phyloP scores from a whole-genome alignment of 2,797 vertebrate genomes.

The Scarus forsteni region DNA sequence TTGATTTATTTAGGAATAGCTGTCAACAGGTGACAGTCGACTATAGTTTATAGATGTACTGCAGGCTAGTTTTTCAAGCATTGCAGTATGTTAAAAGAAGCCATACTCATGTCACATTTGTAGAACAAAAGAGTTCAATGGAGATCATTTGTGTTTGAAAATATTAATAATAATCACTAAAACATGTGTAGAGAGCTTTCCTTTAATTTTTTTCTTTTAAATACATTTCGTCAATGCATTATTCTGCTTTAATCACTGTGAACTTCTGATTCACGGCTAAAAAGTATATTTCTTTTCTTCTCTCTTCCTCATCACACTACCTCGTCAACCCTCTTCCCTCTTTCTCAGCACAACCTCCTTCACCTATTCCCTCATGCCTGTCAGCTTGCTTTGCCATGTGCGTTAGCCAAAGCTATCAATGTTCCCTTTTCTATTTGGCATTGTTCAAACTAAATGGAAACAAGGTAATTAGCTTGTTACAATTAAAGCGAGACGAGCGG shows the following conservation, averaged over 20 bases:
- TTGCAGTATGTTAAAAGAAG: no score
- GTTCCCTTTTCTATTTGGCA: slow-evolving; percentile 90
- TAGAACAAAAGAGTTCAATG: no score
- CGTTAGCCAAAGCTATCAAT: slow-evolving; percentile 85
- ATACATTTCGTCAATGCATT: no score
- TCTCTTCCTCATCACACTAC: slow-evolving; percentile 10
- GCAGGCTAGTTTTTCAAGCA: no score
- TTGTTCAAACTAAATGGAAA: slow-evolving; percentile 99
- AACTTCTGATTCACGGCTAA: neutral
- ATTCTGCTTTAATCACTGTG: neutral
- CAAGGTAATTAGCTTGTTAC: slow-evolving; percentile 99
- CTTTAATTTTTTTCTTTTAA: no score
- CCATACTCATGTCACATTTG: no score
- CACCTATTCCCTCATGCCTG: slow-evolving; percentile 40
- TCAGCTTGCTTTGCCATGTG: slow-evolving; percentile 58
- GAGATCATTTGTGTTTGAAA: no score
- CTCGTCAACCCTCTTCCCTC: neutral
- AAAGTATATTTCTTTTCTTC: neutral
- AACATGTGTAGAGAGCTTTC: no score
- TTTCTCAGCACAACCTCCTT: slow-evolving; percentile 9
- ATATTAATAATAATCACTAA: no score
- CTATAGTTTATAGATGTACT: no score
- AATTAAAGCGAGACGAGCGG: slow-evolving; percentile 99
- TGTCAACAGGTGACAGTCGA: no score
- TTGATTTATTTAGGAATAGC: no score